Conservation (phyloP, 1,140 invertebrate species). For the Nephila pilipes region DNA sequence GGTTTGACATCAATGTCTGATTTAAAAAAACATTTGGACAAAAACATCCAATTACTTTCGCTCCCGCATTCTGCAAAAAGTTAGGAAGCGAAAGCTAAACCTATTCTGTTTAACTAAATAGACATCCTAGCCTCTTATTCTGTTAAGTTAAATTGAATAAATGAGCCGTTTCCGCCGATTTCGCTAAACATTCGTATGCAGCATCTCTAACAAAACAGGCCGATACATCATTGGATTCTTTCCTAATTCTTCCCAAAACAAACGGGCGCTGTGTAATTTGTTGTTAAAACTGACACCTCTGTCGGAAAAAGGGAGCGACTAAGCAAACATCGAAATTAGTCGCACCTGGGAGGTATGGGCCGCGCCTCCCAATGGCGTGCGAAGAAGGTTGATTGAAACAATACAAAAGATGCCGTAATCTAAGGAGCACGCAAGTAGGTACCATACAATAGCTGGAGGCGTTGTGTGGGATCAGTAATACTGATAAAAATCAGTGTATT, state of each 20-base stretch:
- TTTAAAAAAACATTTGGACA: background rate
- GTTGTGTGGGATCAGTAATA: background rate
- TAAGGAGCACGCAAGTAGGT: slow-evolving; percentile 4
- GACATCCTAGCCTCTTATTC: background rate
- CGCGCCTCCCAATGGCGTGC: background rate
- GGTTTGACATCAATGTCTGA: too few species aligned
- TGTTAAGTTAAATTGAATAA: background rate
- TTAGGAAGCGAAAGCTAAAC: background rate
- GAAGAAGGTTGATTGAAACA: slow-evolving; percentile 20
- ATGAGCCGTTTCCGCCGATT: background rate
- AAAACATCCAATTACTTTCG: slow-evolving; percentile 20
- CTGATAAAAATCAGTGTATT: too few species aligned
- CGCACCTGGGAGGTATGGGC: slow-evolving; percentile 22
- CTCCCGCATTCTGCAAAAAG: background rate
- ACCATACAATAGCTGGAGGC: background rate
- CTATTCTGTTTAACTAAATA: slow-evolving; percentile 15
- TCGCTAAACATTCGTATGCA: background rate
- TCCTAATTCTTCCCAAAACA: slow-evolving; percentile 12
- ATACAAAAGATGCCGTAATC: slow-evolving; percentile 44
- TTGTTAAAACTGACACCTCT: slow-evolving; percentile 47
- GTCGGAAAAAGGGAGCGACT: background rate
- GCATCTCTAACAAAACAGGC: background rate
- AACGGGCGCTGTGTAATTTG: background rate
- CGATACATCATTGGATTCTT: background rate
- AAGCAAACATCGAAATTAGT: slow-evolving; percentile 26